Evolutionary conservation across 2,888 invertebrate species (phyloP).

Genomic region (Drosophila formosana): DNA sequence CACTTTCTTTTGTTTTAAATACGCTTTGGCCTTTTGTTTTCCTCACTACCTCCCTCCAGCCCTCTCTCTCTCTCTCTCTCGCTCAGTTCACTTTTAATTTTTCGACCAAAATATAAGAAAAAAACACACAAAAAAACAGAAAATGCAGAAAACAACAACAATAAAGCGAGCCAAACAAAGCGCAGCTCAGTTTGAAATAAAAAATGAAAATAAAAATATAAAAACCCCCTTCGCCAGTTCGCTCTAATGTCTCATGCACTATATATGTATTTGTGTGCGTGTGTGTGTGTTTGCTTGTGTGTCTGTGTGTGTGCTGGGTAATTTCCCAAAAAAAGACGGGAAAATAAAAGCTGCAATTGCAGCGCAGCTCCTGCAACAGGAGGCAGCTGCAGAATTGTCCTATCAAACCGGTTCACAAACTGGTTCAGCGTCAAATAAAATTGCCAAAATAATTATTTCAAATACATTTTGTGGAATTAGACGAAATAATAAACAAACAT

Average conservation of each 20-base stretch:
- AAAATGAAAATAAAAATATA: slow-evolving; percentile 11
- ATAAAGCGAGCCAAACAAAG: slow-evolving; percentile 45
- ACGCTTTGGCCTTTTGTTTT: slow-evolving; percentile 64
- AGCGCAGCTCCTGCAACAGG: slow-evolving; percentile 23
- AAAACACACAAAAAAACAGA: slow-evolving; percentile 10
- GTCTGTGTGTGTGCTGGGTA: slow-evolving; percentile 28
- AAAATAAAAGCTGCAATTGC: slow-evolving; percentile 20
- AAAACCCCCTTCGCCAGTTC: slow-evolving; percentile 26
- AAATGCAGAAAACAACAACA: slow-evolving; percentile 30
- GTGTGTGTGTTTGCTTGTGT: slow-evolving; percentile 8
- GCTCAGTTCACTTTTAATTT: slow-evolving; percentile 38
- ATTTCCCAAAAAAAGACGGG: slow-evolving; percentile 27
- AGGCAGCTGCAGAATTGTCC: slow-evolving; percentile 26
- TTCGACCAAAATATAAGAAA: slow-evolving; percentile 46
- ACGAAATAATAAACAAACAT: no score
- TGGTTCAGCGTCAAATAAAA: no score
- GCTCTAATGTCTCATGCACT: slow-evolving; percentile 6
- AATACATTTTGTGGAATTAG: not conserved
- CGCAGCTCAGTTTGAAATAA: slow-evolving; percentile 41
- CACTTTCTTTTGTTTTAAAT: slow-evolving; percentile 81
- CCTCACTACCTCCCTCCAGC: slow-evolving; percentile 25
- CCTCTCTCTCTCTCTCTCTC: slow-evolving; percentile 10
- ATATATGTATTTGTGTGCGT: not conserved
- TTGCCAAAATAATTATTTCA: no score
- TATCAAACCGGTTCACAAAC: not conserved